These are phyloP conservation scores for Magallana gigas DNA, from an alignment of 1,140 invertebrate genomes.

Conservation along the genomic window DNA sequence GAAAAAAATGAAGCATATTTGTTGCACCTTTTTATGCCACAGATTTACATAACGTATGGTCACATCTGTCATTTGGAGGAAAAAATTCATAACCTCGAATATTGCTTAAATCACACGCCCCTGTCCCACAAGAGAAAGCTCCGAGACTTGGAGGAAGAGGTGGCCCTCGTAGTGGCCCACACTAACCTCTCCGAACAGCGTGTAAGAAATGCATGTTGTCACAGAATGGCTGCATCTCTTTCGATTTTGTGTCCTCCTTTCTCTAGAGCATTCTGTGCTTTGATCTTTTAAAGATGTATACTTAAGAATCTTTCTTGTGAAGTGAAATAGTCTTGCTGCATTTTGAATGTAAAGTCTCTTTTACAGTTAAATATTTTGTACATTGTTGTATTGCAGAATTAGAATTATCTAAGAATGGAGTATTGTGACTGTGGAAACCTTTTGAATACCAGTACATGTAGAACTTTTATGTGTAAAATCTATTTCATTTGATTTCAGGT, in stretches of 20 bases:
- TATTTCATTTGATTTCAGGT: too few species aligned
- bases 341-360: too few species aligned
- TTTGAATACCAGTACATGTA: too few species aligned
- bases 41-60: constrained; percentile 73
- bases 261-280: background rate
- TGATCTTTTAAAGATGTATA: background rate
- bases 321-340: background rate
- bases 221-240: background rate
- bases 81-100: constrained; percentile 66
- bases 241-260: background rate
- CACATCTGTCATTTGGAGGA: constrained; percentile 67
- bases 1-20: constrained; percentile 16
- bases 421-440: too few species aligned
- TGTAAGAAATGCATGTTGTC: constrained; percentile 56
- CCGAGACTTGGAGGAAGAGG: constrained; percentile 66
- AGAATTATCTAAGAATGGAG: too few species aligned
- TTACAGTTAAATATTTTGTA: too few species aligned
- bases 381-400: too few species aligned
- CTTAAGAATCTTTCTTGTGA: background rate
- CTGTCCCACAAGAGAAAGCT: constrained; percentile 56
- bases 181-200: constrained; percentile 63
- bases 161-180: constrained; percentile 68
- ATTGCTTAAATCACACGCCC: constrained; percentile 55
- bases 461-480: too few species aligned
- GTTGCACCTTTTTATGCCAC: constrained; percentile 38